Base-by-base conservation (phyloP, 2,888 invertebrate genomes). In the Polymixis lichenea region DNA sequence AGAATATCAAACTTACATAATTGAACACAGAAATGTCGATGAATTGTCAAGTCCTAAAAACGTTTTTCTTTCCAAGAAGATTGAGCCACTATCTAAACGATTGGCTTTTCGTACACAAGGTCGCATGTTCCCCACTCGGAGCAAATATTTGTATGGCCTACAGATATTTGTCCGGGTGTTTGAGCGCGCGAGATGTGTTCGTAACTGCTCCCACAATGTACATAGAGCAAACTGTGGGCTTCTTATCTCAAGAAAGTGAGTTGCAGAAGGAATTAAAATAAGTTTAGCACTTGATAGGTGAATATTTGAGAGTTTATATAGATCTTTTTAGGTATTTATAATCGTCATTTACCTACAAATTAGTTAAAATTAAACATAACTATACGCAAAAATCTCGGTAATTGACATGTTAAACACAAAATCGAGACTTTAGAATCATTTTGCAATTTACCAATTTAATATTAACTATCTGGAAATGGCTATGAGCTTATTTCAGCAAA, bases 71-170 rank as follows among this genome's bases (percentile, higher is more conserved):
- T 58, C 5, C 25, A 51, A 17, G 25, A 19, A 73, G 13, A 38
- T 28, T 38, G 49, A 25, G 8, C 0, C n/a, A n/a, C 69, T 68
- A 55, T 68, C 46, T 56, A 32, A 28, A 75, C 3, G 8, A 13
- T 43, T 75, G 5, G 17, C 13, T 28, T 32, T 55, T 22, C 2
- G 4, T 62, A 13, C 49, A 62, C 13, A 77, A 70, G 38, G 38
- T 55, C 46, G 28, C 17, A 38, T 61, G 13, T 60, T 56, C 15
- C 4, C 2, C n/a, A 1, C 28, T 15, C 15, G 65, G 49, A 51
- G 22, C 61, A 79, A 79, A 78, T 80, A 79, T 68, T 76, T 72
- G 68, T 74, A 61, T 55, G 49, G 49, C 66, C 66, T 79, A 61
- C 66, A 78, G 78, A 79, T 78, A 66, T 73, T 79, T 73, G 28